phyloP scores from a whole-genome alignment of 2,113 vertebrate genomes.

The Rhabdornis inornatus region DNA sequence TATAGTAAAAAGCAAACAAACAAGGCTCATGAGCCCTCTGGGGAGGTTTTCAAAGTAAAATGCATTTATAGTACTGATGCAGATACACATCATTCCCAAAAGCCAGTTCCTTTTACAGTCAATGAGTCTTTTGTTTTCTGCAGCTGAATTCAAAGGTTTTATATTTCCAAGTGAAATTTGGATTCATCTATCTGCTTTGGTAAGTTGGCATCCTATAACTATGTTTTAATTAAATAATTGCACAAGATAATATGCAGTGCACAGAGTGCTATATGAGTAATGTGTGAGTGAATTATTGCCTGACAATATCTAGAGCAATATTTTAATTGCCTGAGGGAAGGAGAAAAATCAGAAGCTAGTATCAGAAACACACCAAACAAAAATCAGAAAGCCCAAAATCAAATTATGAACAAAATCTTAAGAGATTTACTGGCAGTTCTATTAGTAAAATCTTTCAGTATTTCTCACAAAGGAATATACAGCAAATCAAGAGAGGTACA shows the following conservation, averaged over 20 bases:
- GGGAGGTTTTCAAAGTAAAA: slow-evolving; percentile 35
- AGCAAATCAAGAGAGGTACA: background rate
- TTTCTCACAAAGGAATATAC: background rate
- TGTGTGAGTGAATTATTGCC: background rate
- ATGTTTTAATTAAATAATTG: slow-evolving; percentile 58
- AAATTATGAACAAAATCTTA: background rate
- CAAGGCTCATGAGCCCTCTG: background rate
- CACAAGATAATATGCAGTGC: background rate
- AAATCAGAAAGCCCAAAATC: background rate
- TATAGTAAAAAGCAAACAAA: background rate
- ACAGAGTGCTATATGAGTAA: background rate
- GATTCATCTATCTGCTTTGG: slow-evolving; percentile 23
- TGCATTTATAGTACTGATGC: slow-evolving; percentile 7
- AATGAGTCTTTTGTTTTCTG: slow-evolving; percentile 1
- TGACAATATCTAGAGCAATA: background rate
- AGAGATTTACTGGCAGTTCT: background rate
- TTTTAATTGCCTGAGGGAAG: background rate
- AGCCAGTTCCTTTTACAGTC: background rate
- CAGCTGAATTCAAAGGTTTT: slow-evolving; percentile 14
- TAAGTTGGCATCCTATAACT: background rate
- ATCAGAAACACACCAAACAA: background rate
- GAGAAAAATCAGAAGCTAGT: background rate
- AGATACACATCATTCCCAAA: slow-evolving; percentile 37
- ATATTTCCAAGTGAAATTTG: slow-evolving; percentile 21
- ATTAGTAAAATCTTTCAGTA: background rate